Evolutionary conservation across 2,113 vertebrate genomes (phyloP).

Genomic region (Dicrurus megarhynchus): DNA sequence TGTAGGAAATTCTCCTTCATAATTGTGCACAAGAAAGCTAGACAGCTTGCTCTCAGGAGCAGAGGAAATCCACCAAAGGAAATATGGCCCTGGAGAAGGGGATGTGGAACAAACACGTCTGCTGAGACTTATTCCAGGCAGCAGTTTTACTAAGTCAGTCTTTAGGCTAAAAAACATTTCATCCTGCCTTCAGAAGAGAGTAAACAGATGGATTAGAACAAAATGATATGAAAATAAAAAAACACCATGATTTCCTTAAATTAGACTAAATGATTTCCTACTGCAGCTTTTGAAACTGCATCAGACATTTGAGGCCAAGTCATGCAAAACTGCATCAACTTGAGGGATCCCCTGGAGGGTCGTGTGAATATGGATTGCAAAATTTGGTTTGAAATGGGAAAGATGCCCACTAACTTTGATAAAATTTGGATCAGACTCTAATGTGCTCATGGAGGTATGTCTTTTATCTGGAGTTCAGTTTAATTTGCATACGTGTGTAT

Average conservation of each 20-base stretch:
- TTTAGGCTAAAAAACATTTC: not conserved
- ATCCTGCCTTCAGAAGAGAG: not conserved
- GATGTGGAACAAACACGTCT: not conserved
- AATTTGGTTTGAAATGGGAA: conserved; percentile 36
- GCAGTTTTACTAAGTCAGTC: not conserved
- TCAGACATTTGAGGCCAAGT: conserved; percentile 21
- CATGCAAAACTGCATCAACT: conserved; percentile 42
- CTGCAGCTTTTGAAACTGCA: conserved; percentile 35
- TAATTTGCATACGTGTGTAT: not conserved
- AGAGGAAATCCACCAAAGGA: conserved; percentile 47
- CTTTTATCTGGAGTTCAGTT: conserved; percentile 19
- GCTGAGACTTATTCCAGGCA: not conserved
- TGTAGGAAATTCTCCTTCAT: not conserved
- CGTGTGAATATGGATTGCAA: conserved; percentile 42
- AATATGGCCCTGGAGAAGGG: not conserved
- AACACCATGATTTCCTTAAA: conserved; percentile 16
- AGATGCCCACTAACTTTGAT: not conserved
- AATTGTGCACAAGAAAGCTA: not conserved
- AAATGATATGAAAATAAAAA: conserved; percentile 34
- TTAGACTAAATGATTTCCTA: conserved; percentile 53
- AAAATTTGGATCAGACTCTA: conserved; percentile 34
- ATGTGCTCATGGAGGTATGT: not conserved
- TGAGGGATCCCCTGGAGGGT: conserved; percentile 24
- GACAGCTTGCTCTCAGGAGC: conserved; percentile 25
- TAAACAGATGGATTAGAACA: not conserved